Base-by-base conservation (phyloP, 1,140 invertebrate genomes). In the Halictus rubicundus region DNA sequence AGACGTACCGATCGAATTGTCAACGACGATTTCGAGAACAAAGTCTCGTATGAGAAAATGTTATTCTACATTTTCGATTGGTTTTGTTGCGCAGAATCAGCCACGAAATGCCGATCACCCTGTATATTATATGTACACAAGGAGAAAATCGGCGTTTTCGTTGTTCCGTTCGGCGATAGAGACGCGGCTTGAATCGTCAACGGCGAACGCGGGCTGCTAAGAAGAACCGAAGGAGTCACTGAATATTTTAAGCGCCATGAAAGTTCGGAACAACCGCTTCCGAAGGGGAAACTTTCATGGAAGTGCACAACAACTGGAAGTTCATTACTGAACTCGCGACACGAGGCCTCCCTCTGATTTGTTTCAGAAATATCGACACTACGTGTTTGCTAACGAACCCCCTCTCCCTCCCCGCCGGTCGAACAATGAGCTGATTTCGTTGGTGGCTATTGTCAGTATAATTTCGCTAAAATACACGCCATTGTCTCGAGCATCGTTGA, bases 291-390 rank as follows among this genome's bases (percentile, higher is more conserved):
- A 72, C 39, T 72, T 46, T 63, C 39, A 32, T 23, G 19, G 37
- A 49, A 60, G 68, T 60, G 54, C 23, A 59, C 52, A 68, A 68
- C 52, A 52, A 42, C 25, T 25, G 23, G 9, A 68, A 32, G 65
- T 68, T 76, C 19, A 52, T 68, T 68, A 60, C 37, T 25, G 74
- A 54, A 59, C 23, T 9, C 19, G 21, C 6, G 25, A 64, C 23
- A 8, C 73, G 9, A 59, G 63, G 19, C 49, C 52, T 42, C 21
- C 37, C 63, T 39, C 39, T 68, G 65, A 69, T 76, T 76, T 69
- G 65, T 76, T 76, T 69, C 74, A 60, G 74, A 76, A 76, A 76
- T 60, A 69, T 69, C 74, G 65, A 76, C 74, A 68, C 25, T 49
- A 57, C 25, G 74, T 69, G 68, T 77, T 77, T 77, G 65, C 54